Conservation (phyloP, 2,888 invertebrate species). For the Amphipyra tragopoginis region DNA sequence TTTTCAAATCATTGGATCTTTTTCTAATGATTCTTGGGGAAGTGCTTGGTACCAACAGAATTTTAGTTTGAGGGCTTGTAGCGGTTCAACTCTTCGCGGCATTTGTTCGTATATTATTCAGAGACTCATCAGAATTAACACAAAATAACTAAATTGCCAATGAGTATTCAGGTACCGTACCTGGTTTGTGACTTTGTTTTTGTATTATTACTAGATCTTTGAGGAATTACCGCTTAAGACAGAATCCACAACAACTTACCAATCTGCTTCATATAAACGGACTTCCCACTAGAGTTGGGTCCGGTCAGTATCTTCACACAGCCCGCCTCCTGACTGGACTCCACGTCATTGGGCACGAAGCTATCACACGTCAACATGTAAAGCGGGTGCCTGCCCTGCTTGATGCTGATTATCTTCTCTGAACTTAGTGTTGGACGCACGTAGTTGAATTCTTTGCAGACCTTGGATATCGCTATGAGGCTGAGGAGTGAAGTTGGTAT, state of each 20-base stretch:
- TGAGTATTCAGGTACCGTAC: too few species aligned
- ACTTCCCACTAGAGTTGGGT: slow-evolving; percentile 98
- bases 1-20: background rate
- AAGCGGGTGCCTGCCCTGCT: slow-evolving; percentile 94
- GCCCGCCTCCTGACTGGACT: slow-evolving; percentile 88
- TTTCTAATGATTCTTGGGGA: too few species aligned
- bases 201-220: too few species aligned
- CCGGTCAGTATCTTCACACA: slow-evolving; percentile 95
- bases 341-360: slow-evolving; percentile 94
- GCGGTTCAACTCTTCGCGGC: too few species aligned
- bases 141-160: too few species aligned
- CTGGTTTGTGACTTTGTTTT: too few species aligned
- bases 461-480: slow-evolving; percentile 91
- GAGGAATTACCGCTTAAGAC: background rate
- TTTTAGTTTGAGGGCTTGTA: too few species aligned
- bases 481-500: slow-evolving; percentile 73
- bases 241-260: slow-evolving; percentile 68
- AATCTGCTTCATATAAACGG: slow-evolving; percentile 96
- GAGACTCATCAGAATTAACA: too few species aligned
- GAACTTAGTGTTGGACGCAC: slow-evolving; percentile 91
- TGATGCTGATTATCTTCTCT: slow-evolving; percentile 90
- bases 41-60: too few species aligned
- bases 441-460: slow-evolving; percentile 92
- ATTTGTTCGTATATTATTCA: too few species aligned
- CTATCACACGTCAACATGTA: slow-evolving; percentile 91